Conservation (phyloP, 1,140 invertebrate species). For the Phthorimaea operculella region DNA sequence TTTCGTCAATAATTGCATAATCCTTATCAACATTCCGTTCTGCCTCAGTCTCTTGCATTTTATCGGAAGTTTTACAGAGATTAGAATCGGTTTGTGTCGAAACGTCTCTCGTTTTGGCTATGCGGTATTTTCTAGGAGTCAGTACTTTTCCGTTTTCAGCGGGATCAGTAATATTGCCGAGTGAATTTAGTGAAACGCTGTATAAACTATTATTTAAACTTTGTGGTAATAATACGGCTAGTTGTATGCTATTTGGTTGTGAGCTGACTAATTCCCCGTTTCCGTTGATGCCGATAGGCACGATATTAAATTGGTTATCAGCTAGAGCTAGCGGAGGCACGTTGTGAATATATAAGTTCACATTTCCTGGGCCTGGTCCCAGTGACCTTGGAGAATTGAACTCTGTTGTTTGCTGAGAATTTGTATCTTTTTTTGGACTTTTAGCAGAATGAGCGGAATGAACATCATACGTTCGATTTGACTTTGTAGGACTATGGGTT, state of each 20-base stretch:
- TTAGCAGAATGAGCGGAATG: slow-evolving; percentile 39
- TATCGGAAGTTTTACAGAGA: slow-evolving; percentile 28
- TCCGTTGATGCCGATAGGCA: slow-evolving; percentile 55
- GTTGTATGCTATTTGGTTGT: slow-evolving; percentile 61
- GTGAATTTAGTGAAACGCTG: slow-evolving; percentile 50
- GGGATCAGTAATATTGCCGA: slow-evolving; percentile 36
- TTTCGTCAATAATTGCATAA: slow-evolving; percentile 61
- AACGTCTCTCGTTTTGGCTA: slow-evolving; percentile 68
- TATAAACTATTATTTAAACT: slow-evolving; percentile 51
- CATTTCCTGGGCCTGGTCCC: slow-evolving; percentile 40
- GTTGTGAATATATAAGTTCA: slow-evolving; percentile 61
- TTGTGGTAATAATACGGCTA: slow-evolving; percentile 69
- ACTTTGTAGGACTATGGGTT: slow-evolving; percentile 49
- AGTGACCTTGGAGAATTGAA: slow-evolving; percentile 56
- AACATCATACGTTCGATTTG: slow-evolving; percentile 52
- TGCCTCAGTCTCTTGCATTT: slow-evolving; percentile 34
- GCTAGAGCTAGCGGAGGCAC: slow-evolving; percentile 48
- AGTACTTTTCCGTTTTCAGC: slow-evolving; percentile 61
- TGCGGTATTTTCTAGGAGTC: slow-evolving; percentile 73
- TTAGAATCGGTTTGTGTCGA: slow-evolving; percentile 75
- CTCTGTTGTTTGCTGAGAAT: slow-evolving; percentile 49
- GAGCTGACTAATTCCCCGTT: slow-evolving; percentile 48
- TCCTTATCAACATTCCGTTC: slow-evolving; percentile 46
- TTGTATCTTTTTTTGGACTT: slow-evolving; percentile 48
- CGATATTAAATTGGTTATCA: slow-evolving; percentile 57